Evolutionary conservation across 2,797 vertebrate genomes (phyloP).

Genomic region (Periparus ater): DNA sequence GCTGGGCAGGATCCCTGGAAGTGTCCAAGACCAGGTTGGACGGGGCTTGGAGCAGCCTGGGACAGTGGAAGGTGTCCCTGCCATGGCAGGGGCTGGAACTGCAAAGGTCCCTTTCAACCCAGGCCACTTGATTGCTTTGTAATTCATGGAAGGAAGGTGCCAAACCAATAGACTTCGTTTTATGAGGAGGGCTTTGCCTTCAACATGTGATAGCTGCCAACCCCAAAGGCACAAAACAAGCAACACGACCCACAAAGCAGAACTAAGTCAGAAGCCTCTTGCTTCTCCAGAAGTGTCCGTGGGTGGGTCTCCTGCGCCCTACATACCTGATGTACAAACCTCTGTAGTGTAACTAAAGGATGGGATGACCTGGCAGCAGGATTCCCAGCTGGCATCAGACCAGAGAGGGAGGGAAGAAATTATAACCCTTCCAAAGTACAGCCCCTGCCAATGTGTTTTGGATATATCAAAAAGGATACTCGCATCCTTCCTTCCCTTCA

Average conservation of each 20-base stretch:
- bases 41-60: fast-evolving
- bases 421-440: not conserved
- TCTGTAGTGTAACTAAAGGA: not conserved
- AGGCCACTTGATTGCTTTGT: not conserved
- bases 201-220: not conserved
- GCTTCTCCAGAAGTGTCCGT: not conserved
- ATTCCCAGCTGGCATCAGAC: not conserved
- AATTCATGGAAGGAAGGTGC: not conserved
- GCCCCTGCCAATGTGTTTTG: not conserved
- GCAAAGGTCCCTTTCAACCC: not conserved
- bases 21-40: not conserved
- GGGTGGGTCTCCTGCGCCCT: not conserved
- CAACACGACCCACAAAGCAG: not conserved
- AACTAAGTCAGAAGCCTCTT: not conserved
- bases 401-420: not conserved
- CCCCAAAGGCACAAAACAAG: not conserved
- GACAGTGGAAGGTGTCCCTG: not conserved
- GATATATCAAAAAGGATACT: not conserved
- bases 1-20: not conserved
- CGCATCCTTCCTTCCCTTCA: not conserved
- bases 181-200: not conserved
- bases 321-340: not conserved
- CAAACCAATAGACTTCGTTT: not conserved
- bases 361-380: not conserved
- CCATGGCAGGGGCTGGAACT: not conserved